Percentiles rank a stretch among this genome's conserved stretches.
These are phyloP conservation scores for Sebastes diaconus DNA, from an alignment of 2,797 vertebrate species.

Conservation along the genomic window DNA sequence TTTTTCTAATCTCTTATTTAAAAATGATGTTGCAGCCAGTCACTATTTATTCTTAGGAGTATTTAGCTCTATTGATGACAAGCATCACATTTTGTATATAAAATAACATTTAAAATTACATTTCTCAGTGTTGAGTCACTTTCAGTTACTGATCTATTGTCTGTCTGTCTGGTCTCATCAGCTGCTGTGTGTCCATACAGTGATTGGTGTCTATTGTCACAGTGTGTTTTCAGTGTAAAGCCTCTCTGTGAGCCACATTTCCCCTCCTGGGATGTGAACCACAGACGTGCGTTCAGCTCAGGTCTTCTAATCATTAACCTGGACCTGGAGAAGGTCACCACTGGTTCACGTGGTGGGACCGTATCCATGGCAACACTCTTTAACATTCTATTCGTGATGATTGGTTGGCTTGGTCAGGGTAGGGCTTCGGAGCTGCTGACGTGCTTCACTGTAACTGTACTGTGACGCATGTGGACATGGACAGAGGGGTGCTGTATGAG, in stretches of 20 bases:
- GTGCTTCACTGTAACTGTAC: background rate
- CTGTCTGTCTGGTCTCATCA: background rate
- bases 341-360: constrained; percentile 44
- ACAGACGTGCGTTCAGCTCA: background rate
- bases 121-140: background rate
- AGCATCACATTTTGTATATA: background rate
- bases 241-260: background rate
- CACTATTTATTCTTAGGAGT: background rate
- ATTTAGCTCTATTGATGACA: background rate
- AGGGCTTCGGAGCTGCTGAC: background rate
- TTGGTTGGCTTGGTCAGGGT: constrained; percentile 6
- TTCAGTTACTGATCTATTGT: background rate
- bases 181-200: background rate
- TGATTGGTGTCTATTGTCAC: background rate
- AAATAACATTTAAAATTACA: background rate
- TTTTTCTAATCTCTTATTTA: background rate
- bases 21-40: background rate
- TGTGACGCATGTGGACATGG: background rate
- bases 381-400: constrained; percentile 48
- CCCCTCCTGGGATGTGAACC: constrained; percentile 7
- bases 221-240: background rate
- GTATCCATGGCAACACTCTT: constrained; percentile 57
- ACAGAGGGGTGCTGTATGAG: background rate
- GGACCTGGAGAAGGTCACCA: constrained; percentile 57
- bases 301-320: constrained; percentile 62